These are phyloP conservation scores for Stenolophus ochropezus DNA, from an alignment of 2,888 invertebrate species.

Conservation along the genomic window DNA sequence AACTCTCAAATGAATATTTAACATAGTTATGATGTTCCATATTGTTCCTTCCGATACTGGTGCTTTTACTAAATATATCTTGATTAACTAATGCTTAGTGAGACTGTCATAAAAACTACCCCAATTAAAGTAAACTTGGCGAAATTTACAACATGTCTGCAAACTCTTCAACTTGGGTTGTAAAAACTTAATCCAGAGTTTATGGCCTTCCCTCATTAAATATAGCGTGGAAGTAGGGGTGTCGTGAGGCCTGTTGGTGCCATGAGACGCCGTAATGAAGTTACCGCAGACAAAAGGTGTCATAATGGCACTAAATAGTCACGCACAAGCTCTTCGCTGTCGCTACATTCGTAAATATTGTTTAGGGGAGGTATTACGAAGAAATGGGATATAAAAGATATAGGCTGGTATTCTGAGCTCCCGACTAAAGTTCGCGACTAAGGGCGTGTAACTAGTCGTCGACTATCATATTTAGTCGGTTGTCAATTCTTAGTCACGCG, in stretches of 20 bases:
- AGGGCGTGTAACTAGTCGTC: no score
- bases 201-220: conserved; percentile 24
- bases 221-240: conserved; percentile 8
- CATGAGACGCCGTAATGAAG: conserved; percentile 17
- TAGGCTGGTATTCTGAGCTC: no score
- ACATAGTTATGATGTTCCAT: no score
- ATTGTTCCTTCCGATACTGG: no score
- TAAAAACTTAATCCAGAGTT: conserved; percentile 32
- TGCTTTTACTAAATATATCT: not conserved
- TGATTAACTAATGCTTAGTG: not conserved
- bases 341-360: no score
- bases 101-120: not conserved
- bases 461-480: no score
- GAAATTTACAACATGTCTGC: conserved; percentile 10
- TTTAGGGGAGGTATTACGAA: no score
- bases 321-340: no score
- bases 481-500: no score
- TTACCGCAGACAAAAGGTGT: conserved; percentile 22
- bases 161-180: conserved; percentile 22
- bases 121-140: not conserved
- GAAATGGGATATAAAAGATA: no score
- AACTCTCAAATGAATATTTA: no score
- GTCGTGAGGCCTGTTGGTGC: not conserved
- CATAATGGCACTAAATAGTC: not conserved
- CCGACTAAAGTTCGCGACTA: no score